phyloP scores from a whole-genome alignment of 2,113 vertebrate species.

The Phalacrocorax brasilianus region DNA sequence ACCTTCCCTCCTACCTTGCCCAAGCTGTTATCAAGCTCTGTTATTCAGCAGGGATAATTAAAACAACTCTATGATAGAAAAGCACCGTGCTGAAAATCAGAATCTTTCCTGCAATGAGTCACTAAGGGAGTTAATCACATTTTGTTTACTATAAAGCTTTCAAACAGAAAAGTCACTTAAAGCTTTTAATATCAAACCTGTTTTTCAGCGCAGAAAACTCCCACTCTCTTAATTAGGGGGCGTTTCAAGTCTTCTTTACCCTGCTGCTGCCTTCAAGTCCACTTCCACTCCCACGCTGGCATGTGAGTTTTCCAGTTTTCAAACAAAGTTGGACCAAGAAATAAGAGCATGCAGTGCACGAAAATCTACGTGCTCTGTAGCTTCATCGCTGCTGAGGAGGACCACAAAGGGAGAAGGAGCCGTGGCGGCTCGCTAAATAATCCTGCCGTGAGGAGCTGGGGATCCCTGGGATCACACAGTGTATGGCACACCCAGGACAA shows the following conservation, averaged over 20 bases:
- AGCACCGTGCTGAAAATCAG: not conserved
- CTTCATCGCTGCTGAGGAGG: not conserved
- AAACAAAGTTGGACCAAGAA: not conserved
- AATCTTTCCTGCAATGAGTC: constrained; percentile 11
- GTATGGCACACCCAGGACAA: accelerated
- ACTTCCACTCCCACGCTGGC: not conserved
- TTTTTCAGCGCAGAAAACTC: not conserved
- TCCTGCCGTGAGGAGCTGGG: not conserved
- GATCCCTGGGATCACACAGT: not conserved
- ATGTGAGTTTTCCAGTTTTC: not conserved
- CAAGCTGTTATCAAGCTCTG: not conserved
- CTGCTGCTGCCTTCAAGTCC: not conserved
- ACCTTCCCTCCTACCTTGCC: constrained; percentile 44
- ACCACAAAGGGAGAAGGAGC: not conserved
- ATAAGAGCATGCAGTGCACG: accelerated
- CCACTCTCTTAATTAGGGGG: not conserved
- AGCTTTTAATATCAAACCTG: not conserved
- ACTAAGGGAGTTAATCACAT: not conserved
- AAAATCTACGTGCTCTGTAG: accelerated
- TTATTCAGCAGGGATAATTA: constrained; percentile 25
- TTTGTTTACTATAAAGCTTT: constrained; percentile 47
- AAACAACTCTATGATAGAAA: not conserved
- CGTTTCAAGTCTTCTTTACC: not conserved
- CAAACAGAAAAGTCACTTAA: not conserved
- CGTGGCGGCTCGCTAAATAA: accelerated